phyloP scores from a whole-genome alignment of 2,113 vertebrate genomes.

The Serilophus lunatus region DNA sequence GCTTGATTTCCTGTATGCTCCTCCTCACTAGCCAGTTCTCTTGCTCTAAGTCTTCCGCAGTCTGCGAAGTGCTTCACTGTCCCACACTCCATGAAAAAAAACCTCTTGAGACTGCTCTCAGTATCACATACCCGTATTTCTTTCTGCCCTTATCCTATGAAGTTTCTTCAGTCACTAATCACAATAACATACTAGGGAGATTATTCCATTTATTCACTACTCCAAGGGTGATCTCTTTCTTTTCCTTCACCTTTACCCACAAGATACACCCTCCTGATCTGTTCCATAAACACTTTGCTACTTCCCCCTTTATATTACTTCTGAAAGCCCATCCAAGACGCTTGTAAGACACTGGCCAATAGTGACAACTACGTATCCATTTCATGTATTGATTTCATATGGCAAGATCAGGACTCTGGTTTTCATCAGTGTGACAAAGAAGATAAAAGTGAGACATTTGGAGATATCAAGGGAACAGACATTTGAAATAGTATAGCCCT shows the following conservation, averaged over 20 bases:
- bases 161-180: background rate
- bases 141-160: background rate
- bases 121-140: background rate
- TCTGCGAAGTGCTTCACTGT: background rate
- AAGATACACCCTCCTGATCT: accelerated
- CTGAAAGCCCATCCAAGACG: background rate
- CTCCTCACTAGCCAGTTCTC: background rate
- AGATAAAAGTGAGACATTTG: slow-evolving; percentile 4
- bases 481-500: background rate
- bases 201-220: background rate
- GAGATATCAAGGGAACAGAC: background rate
- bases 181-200: background rate
- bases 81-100: background rate
- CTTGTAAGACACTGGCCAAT: background rate
- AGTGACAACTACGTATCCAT: background rate
- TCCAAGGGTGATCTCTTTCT: background rate
- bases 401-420: background rate
- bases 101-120: background rate
- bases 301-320: background rate
- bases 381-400: slow-evolving; percentile 21
- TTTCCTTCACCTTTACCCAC: background rate
- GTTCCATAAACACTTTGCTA: background rate
- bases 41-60: background rate
- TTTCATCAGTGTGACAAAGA: background rate
- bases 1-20: background rate